phyloP scores from a whole-genome alignment of 2,113 vertebrate species.

The Chaetodon auriga region DNA sequence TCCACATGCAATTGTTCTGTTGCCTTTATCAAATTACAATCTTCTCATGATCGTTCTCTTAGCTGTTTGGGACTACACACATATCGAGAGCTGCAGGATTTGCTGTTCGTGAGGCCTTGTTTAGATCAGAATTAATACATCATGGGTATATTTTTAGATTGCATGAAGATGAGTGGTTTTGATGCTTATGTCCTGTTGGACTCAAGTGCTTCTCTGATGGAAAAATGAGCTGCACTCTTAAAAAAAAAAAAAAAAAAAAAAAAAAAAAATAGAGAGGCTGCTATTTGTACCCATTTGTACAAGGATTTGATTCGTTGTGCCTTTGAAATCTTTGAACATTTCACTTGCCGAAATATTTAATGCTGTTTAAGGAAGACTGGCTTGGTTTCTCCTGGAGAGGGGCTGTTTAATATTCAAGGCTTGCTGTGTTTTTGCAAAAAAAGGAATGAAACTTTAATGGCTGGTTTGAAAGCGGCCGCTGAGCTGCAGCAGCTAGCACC shows the following conservation, averaged over 20 bases:
- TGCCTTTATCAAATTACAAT: background rate
- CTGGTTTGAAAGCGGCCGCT: slow-evolving; percentile 53
- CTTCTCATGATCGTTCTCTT: background rate
- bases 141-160: background rate
- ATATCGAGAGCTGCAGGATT: background rate
- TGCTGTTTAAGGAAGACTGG: slow-evolving; percentile 32
- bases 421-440: slow-evolving; percentile 53
- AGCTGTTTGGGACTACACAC: background rate
- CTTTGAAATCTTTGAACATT: slow-evolving; percentile 43
- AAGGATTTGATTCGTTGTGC: slow-evolving; percentile 35
- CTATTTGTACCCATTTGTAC: slow-evolving; percentile 11
- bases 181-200: background rate
- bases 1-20: background rate
- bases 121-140: background rate
- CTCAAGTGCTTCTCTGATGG: background rate
- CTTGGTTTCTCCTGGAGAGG: slow-evolving; percentile 20
- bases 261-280: background rate
- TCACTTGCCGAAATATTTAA: slow-evolving; percentile 48
- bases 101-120: background rate
- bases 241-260: background rate
- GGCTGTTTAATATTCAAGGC: slow-evolving; percentile 56
- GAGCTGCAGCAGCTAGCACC: slow-evolving; percentile 19
- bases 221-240: background rate
- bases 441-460: slow-evolving; percentile 70
- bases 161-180: background rate